Evolutionary conservation across 1,140 invertebrate species (phyloP).

Genomic region (Triops longicaudatus): DNA sequence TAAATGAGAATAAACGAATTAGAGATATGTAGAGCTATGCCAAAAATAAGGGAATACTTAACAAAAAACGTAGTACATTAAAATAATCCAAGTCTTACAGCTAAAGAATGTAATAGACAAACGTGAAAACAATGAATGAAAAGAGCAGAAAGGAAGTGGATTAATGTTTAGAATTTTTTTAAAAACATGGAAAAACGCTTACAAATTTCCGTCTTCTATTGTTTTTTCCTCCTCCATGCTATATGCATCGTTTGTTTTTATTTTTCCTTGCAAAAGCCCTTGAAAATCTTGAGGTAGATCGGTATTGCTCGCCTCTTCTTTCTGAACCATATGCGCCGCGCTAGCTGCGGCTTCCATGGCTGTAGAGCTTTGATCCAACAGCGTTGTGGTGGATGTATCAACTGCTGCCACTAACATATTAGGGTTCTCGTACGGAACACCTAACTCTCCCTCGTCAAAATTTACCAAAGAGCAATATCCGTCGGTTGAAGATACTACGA

Average conservation of each 20-base stretch:
- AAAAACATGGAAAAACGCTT: neutral
- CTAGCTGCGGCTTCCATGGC: neutral
- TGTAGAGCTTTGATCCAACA: neutral
- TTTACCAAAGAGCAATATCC: conserved; percentile 87
- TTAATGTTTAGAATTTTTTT: neutral
- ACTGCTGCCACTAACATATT: neutral
- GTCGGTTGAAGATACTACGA: conserved; percentile 87
- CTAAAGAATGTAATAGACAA: too few species aligned
- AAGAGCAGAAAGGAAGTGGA: neutral
- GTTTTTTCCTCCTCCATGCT: neutral
- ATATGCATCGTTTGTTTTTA: neutral
- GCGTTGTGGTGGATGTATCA: neutral
- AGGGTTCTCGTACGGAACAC: conserved; percentile 50
- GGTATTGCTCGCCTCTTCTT: neutral
- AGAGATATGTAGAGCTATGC: too few species aligned
- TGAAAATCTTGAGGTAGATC: conserved; percentile 20
- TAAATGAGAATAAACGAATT: too few species aligned
- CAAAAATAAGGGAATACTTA: too few species aligned
- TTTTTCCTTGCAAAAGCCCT: conserved; percentile 22
- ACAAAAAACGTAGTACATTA: too few species aligned
- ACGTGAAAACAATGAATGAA: neutral
- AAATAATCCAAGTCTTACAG: too few species aligned
- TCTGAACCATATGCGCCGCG: neutral
- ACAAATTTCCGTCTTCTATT: neutral
- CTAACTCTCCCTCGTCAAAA: conserved; percentile 75